Evolutionary conservation across 2,888 invertebrate species (phyloP).

Genomic region (Oxytorus armatus): DNA sequence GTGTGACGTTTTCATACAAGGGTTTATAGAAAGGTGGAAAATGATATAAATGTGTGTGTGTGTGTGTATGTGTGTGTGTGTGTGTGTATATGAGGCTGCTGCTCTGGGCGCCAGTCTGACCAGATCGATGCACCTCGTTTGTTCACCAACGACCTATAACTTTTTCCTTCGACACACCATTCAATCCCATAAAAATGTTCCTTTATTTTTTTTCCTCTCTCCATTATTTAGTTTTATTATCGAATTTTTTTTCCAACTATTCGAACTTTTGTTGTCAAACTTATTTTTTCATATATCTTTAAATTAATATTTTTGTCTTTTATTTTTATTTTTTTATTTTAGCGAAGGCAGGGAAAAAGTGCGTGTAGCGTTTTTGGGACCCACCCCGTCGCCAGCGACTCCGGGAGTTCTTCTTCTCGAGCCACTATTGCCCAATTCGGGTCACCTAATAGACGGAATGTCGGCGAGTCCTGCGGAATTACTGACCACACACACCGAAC

Average conservation of each 20-base stretch:
- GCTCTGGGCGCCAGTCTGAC: conserved; percentile 72
- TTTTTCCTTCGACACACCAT: conserved; percentile 53
- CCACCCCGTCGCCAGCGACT: conserved; percentile 82
- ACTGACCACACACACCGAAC: conserved; percentile 82
- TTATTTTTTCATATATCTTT: neutral
- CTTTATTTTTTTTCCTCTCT: neutral
- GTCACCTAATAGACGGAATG: conserved; percentile 79
- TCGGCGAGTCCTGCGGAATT: conserved; percentile 81
- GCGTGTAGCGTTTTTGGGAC: conserved; percentile 82
- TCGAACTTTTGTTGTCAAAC: too few species aligned
- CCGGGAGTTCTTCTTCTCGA: conserved; percentile 83
- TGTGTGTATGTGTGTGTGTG: neutral
- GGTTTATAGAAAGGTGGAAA: neutral
- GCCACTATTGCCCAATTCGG: conserved; percentile 78
- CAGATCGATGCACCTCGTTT: conserved; percentile 73
- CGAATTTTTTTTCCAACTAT: too few species aligned
- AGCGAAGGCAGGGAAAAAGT: conserved; percentile 84
- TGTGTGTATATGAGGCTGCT: conserved; percentile 49
- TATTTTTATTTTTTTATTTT: conserved; percentile 12
- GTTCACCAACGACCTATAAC: conserved; percentile 66
- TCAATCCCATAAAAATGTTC: conserved; percentile 2
- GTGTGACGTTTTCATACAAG: too few species aligned
- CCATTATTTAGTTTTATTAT: too few species aligned
- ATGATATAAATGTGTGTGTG: neutral
- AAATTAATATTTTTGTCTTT: neutral